Percentiles rank a stretch among this genome's conserved stretches.
phyloP scores from a whole-genome alignment of 2,797 vertebrate genomes.

The Centropyge bicolor region DNA sequence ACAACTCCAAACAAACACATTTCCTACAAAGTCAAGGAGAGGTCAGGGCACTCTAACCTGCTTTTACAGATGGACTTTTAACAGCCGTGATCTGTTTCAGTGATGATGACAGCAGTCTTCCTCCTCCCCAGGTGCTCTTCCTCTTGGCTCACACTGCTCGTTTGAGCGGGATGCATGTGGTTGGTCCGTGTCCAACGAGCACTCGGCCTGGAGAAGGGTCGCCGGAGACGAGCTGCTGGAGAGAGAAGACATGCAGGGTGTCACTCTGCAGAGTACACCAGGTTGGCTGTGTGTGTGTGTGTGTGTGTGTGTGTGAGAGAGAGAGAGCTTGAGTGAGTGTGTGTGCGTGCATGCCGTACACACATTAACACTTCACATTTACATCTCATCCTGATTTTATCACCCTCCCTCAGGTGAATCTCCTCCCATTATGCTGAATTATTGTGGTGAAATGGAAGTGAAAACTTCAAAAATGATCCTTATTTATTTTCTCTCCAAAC shows the following conservation, averaged over 20 bases:
- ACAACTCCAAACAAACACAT: not conserved
- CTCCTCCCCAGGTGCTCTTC: conserved; percentile 82
- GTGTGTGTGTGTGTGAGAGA: conserved; percentile 31
- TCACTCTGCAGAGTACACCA: conserved; percentile 83
- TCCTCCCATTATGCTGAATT: not conserved
- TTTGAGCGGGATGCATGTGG: conserved; percentile 90
- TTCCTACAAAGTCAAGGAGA: not conserved
- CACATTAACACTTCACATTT: not conserved
- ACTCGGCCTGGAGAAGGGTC: conserved; percentile 82
- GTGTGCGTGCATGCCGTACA: not conserved
- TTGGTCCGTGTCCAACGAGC: conserved; percentile 84
- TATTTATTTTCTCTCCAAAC: conserved; percentile 2
- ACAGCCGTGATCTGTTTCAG: conserved; percentile 22
- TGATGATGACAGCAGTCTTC: conserved; percentile 22
- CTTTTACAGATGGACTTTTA: conserved; percentile 2
- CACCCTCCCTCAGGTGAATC: not conserved
- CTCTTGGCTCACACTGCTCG: conserved; percentile 89
- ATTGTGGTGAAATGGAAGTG: not conserved
- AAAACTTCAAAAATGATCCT: not conserved
- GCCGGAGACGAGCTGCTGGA: conserved; percentile 76
- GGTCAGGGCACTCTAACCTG: conserved; percentile 4
- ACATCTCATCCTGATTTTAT: not conserved
- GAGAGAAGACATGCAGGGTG: conserved; percentile 76
- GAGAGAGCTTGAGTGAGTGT: too few relatives aligned
- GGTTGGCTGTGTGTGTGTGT: conserved; percentile 77